These are phyloP conservation scores for Drosophila siamana DNA, from an alignment of 2,888 invertebrate genomes.

Conservation along the genomic window DNA sequence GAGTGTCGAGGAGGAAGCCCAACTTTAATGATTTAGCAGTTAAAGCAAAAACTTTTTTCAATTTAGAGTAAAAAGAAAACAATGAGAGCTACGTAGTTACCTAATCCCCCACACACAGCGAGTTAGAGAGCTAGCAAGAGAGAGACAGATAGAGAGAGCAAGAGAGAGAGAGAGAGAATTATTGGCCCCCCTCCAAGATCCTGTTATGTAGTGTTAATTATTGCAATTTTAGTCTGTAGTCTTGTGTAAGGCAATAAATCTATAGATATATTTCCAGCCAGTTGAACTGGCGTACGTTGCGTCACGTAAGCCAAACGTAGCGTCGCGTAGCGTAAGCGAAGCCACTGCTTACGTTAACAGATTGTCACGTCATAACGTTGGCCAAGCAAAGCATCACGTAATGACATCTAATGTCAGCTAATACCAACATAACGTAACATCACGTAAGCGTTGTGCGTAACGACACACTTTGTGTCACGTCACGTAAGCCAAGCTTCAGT, in stretches of 20 bases:
- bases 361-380: not conserved
- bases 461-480: not conserved
- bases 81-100: slow-evolving; percentile 85
- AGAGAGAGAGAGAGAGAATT: slow-evolving; percentile 9
- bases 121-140: slow-evolving; percentile 19
- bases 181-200: slow-evolving; percentile 44
- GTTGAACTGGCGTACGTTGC: slow-evolving; percentile 64
- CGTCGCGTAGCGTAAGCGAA: slow-evolving; percentile 16
- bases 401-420: slow-evolving; percentile 17
- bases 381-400: not conserved
- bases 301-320: slow-evolving; percentile 4
- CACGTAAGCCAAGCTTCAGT: slow-evolving; percentile 22
- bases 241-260: slow-evolving; percentile 63
- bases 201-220: slow-evolving; percentile 79
- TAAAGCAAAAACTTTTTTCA: slow-evolving; percentile 22
- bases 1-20: not conserved
- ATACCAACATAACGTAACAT: not conserved
- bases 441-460: not conserved
- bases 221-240: slow-evolving; percentile 68
- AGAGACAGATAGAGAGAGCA: not conserved
- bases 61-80: slow-evolving; percentile 31
- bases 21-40: slow-evolving; percentile 22
- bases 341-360: not conserved
- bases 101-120: slow-evolving; percentile 68
- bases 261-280: slow-evolving; percentile 54